A percentile compares a stretch with the other conserved stretches of the same genome.
phyloP scores from a whole-genome alignment of 2,888 invertebrate genomes.

The Drosophila recens region DNA sequence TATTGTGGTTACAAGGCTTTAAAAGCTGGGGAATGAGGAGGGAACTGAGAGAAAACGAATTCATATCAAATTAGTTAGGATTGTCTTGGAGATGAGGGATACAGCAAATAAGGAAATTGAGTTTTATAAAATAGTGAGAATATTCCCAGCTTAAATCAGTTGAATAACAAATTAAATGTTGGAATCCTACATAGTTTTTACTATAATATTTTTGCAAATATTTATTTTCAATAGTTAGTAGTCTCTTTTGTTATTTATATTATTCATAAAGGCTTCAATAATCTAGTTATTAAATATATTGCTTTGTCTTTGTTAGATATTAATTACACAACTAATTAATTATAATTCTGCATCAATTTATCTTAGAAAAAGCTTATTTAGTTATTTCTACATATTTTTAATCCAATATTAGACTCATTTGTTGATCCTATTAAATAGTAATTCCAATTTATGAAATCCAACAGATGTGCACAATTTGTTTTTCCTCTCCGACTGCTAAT shows the following conservation, averaged over 20 bases:
- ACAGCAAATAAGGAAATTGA: too few relatives aligned
- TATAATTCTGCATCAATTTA: constrained; percentile 26
- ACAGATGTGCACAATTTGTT: constrained; percentile 55
- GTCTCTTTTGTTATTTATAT: too few relatives aligned
- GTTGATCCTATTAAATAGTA: constrained; percentile 62
- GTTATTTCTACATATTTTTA: constrained; percentile 21
- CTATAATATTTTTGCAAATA: too few relatives aligned
- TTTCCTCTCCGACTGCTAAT: constrained; percentile 49
- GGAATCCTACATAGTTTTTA: too few relatives aligned
- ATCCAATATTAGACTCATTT: constrained; percentile 29
- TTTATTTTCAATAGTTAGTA: too few relatives aligned
- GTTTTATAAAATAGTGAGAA: too few relatives aligned
- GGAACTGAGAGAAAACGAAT: background rate
- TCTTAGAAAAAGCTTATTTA: constrained; percentile 9
- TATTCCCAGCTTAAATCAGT: background rate
- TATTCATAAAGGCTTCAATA: too few relatives aligned
- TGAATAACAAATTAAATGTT: too few relatives aligned
- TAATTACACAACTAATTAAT: constrained; percentile 23
- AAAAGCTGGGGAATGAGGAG: background rate
- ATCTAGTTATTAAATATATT: background rate
- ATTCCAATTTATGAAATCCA: constrained; percentile 55
- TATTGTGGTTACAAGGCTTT: constrained; percentile 12
- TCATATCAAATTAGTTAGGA: background rate
- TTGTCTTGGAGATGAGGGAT: background rate
- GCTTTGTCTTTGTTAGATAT: background rate